Base-by-base conservation (phyloP, 2,888 invertebrate species). In the Lysandra coridon region DNA sequence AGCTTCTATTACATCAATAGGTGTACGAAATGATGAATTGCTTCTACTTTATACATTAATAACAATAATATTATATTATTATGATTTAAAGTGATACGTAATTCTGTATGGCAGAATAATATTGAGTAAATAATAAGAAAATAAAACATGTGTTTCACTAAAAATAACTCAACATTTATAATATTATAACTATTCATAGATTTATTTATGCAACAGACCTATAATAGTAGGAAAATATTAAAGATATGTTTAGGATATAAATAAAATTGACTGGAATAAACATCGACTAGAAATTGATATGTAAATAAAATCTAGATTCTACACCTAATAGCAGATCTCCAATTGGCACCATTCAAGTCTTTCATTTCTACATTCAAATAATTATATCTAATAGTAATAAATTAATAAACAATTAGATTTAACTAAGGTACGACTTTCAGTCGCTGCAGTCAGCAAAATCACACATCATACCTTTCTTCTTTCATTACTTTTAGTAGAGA, bases 201-300 rank as follows among this genome's bases (percentile, higher is more conserved):
- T 7, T 64, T 12, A 30, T 64, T 30, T 64, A 30, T 10, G 69
- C 12, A 12, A 33, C 10, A 23, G 5, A 69, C 17, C 33, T 69
- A 69, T 44, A 23, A 23, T 23, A 44, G 44, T 44, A 74, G 40
- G n/a, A 74, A 40, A 74, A 74, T 74, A 74, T 74, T n/a, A 23
- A 74, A 23, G 40, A 74, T 74, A 74, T 74, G 74, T 74, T 74
- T 23, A n/a, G 74, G 74, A 4, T 74, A 44, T 74, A 74, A 74
- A 74, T 44, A 74, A 74, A 74, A 74, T 44, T 74, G 44, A 44
- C 73, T 74, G 44, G 74, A 76, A 75, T 75, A 33, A 76, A 57
- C 76, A 57, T 76, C 76, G 82, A 82, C 82, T 83, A 83, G 81
- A 82, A 83, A 82, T 83, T 84, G 84, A 83, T 84, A 84, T 84